Evolutionary conservation across 2,888 invertebrate species (phyloP).

Genomic region (Mimumesa dahlbomi): DNA sequence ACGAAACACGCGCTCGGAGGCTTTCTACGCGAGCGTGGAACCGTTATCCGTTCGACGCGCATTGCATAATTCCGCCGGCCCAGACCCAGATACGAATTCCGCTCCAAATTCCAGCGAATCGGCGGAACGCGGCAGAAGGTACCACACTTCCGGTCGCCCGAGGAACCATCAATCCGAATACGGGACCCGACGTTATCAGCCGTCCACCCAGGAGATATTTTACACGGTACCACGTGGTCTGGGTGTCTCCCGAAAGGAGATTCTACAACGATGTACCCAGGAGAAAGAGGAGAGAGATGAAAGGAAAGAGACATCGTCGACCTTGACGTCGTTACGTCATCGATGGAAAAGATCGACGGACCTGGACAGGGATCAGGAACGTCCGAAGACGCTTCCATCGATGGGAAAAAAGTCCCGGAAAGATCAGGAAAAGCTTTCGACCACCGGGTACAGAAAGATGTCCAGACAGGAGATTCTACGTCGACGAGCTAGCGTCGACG

Average conservation of each 20-base stretch:
- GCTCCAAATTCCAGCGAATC: constrained; percentile 63
- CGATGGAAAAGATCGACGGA: constrained; percentile 57
- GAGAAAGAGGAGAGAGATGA: constrained; percentile 62
- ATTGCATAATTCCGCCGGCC: constrained; percentile 74
- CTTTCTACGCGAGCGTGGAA: constrained; percentile 68
- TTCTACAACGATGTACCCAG: constrained; percentile 58
- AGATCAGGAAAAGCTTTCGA: too few species aligned
- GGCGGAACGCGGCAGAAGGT: constrained; percentile 49
- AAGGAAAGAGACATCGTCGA: too few species aligned
- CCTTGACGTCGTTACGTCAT: constrained; percentile 61
- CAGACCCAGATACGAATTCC: constrained; percentile 72
- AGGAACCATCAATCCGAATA: constrained; percentile 21
- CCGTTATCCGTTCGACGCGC: constrained; percentile 73
- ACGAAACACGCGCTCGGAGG: constrained; percentile 64
- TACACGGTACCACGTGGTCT: constrained; percentile 52
- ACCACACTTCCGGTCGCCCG: constrained; percentile 46
- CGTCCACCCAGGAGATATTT: constrained; percentile 14
- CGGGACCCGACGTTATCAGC: too few species aligned
- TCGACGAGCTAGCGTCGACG: constrained; percentile 64
- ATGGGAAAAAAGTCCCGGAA: constrained; percentile 55
- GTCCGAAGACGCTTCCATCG: constrained; percentile 72
- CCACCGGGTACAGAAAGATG: constrained; percentile 62
- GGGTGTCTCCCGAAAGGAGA: constrained; percentile 69
- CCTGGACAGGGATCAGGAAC: constrained; percentile 40
- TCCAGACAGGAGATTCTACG: constrained; percentile 75